These are phyloP conservation scores for Drosophila percnosoma DNA, from an alignment of 2,888 invertebrate genomes.

Conservation along the genomic window DNA sequence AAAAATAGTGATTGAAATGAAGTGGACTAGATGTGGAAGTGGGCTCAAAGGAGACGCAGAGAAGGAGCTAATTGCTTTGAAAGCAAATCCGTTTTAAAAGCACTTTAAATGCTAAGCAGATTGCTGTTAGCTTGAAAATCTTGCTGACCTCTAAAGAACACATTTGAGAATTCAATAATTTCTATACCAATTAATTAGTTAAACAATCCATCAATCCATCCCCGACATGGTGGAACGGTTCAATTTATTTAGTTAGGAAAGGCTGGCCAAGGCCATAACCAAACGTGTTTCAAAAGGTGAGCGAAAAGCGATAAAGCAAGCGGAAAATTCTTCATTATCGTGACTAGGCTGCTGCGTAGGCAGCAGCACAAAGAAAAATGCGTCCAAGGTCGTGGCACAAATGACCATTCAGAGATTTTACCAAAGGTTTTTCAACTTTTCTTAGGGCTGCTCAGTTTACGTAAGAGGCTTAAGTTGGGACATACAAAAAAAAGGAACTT, in stretches of 20 bases:
- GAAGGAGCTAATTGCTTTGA: conserved; percentile 58
- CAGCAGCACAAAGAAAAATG: conserved; percentile 8
- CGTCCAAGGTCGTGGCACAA: conserved; percentile 23
- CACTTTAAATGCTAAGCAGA: conserved; percentile 68
- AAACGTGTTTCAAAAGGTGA: conserved; percentile 24
- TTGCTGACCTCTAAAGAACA: conserved; percentile 22
- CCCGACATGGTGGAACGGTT: conserved; percentile 18
- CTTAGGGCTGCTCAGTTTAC: neutral
- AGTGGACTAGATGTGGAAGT: neutral
- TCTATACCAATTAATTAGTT: conserved; percentile 65
- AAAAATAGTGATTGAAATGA: conserved; percentile 14
- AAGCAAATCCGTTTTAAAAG: conserved; percentile 50
- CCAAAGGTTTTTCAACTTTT: conserved; percentile 3
- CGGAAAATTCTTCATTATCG: conserved; percentile 10
- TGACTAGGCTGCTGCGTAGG: neutral
- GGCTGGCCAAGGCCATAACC: conserved; percentile 13
- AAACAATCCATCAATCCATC: conserved; percentile 60
- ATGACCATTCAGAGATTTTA: conserved; percentile 26
- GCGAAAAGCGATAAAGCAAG: conserved; percentile 19
- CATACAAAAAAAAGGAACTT: conserved; percentile 41
- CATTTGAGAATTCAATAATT: conserved; percentile 52
- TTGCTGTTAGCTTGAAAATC: conserved; percentile 5
- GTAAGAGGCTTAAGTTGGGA: neutral
- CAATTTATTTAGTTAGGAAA: conserved; percentile 45
- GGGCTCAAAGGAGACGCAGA: conserved; percentile 19